These are phyloP conservation scores for Leptinotarsa juncta DNA, from an alignment of 2,888 invertebrate species.

Conservation along the genomic window DNA sequence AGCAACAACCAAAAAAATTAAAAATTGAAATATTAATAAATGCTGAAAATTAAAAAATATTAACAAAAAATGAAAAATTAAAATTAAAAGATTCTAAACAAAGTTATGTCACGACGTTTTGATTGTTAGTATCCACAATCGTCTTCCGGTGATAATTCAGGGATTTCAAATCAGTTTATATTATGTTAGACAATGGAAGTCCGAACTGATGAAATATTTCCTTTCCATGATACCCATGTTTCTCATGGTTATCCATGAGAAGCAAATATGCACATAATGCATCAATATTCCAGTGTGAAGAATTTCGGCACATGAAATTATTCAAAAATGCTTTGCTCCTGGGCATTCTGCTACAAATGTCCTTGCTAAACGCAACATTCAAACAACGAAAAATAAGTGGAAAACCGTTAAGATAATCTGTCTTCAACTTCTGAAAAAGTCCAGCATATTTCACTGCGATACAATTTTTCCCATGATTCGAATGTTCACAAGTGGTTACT, in stretches of 20 bases:
- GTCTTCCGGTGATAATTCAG: too few species aligned
- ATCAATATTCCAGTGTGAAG: slow-evolving; percentile 12
- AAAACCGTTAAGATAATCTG: slow-evolving; percentile 1
- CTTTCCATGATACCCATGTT: not conserved
- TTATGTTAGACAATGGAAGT: too few species aligned
- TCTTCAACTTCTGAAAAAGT: not conserved
- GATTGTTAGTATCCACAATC: too few species aligned
- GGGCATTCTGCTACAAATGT: not conserved
- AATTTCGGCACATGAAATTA: slow-evolving; percentile 1
- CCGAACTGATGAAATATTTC: too few species aligned
- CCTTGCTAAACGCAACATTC: slow-evolving; percentile 15
- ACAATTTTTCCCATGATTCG: not conserved
- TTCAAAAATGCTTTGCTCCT: slow-evolving; percentile 11
- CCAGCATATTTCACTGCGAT: not conserved
- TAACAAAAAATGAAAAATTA: too few species aligned
- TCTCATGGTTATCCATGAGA: not conserved
- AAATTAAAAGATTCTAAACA: too few species aligned
- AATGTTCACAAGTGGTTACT: not conserved
- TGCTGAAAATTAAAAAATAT: too few species aligned
- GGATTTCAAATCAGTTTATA: too few species aligned
- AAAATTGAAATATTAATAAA: too few species aligned
- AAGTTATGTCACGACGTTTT: too few species aligned
- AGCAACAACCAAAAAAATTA: too few species aligned
- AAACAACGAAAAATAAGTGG: not conserved
- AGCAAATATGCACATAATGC: not conserved